Evolutionary conservation across 2,797 vertebrate genomes (phyloP), one percentile per base, ranked within the genome.

Genomic region (Rhinophrynus dorsalis): DNA sequence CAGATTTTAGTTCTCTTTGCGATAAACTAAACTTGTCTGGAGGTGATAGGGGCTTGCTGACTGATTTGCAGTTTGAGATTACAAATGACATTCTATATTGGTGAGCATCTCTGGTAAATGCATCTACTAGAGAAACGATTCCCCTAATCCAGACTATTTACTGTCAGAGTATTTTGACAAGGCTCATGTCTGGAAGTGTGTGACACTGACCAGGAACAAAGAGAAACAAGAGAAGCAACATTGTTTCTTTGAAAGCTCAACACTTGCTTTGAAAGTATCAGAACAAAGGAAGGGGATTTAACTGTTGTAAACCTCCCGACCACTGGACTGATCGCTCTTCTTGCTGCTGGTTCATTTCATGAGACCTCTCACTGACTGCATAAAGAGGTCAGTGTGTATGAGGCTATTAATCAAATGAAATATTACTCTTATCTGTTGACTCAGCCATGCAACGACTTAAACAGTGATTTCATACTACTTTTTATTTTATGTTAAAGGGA

Each of bases 241-340:
- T 13, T 6, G 17, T 21, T 18, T 24, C 45, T 24, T 5, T 23
- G 23, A 11, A 18, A 17, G 30, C 5, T 55, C 40, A 35, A 37
- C 35, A 47, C 38, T 27, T 17, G 23, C 18, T 26, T 24, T 61
- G 61, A 3, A 21, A 52, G 2, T 18, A 13, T 1, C 11, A 23
- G 11, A 24, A 68, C 47, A 68, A 68, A 59, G 38, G 47, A 4
- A 20, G 23, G 8, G 38, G 15, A 30, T 45, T 52, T 7, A 26
- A 9, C 29, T 62, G 20, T 50, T 30, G 21, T 59, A 50, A 50
- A 35, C 18, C 32, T 20, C 23, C 21, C 24, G 58, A 27, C n/a
- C 26, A 51, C 37, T 51, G 24, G 27, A 27, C 23, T 24, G 20
- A 18, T 38, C 45, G 38, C 18, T 17, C 15, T 30, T 38, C 38